Evolutionary conservation across 2,888 invertebrate species (phyloP).

Genomic region (Cosmia trapezina): DNA sequence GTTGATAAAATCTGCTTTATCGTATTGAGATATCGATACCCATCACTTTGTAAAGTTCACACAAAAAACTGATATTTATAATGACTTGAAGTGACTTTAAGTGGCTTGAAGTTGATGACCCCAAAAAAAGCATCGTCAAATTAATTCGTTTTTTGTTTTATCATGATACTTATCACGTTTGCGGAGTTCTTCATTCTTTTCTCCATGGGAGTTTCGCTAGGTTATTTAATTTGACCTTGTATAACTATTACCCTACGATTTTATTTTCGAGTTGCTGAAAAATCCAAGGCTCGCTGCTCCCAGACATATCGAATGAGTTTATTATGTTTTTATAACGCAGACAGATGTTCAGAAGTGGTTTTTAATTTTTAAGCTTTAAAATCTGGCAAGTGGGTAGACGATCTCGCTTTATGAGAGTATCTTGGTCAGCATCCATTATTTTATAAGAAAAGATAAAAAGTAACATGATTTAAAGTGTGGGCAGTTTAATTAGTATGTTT

Average conservation of each 20-base stretch:
- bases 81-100: too few relatives aligned
- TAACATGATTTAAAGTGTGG: background rate
- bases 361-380: conserved; percentile 1
- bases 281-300: background rate
- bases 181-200: too few relatives aligned
- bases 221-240: background rate
- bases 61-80: too few relatives aligned
- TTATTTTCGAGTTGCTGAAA: conserved; percentile 7
- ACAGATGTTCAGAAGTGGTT: conserved; percentile 15
- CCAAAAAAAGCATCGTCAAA: too few relatives aligned
- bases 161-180: too few relatives aligned
- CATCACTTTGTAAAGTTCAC: too few relatives aligned
- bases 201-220: too few relatives aligned
- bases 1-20: too few relatives aligned
- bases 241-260: background rate
- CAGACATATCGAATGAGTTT: conserved; percentile 2
- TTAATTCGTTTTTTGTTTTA: too few relatives aligned
- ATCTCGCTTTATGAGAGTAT: background rate
- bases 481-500: background rate
- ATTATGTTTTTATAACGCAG: conserved; percentile 12
- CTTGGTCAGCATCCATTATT: background rate
- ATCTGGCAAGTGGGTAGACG: background rate
- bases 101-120: too few relatives aligned
- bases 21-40: too few relatives aligned
- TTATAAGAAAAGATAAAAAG: background rate